These are phyloP conservation scores for Athene noctua DNA, from an alignment of 2,113 vertebrate species.

Conservation along the genomic window DNA sequence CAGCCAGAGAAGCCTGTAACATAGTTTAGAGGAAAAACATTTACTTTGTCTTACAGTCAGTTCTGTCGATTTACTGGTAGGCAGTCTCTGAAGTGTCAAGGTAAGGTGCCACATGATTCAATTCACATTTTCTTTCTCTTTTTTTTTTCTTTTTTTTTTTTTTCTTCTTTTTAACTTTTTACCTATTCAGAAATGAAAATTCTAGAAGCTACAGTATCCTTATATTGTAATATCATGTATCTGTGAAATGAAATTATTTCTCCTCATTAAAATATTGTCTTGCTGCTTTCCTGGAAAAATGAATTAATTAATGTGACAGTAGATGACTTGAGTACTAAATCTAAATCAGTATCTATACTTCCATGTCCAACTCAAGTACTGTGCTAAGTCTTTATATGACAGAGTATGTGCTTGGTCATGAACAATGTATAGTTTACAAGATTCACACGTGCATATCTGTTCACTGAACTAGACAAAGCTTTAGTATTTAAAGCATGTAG, in stretches of 20 bases:
- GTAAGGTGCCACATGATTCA: conserved; percentile 42
- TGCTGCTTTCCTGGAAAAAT: conserved; percentile 33
- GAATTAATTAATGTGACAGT: conserved; percentile 1
- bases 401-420: not conserved
- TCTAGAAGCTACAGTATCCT: not conserved
- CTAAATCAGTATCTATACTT: conserved; percentile 22
- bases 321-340: conserved; percentile 44
- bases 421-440: not conserved
- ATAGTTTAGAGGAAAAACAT: conserved; percentile 89
- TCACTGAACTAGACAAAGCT: not conserved
- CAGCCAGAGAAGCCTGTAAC: conserved; percentile 86
- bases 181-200: not conserved
- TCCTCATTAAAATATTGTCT: not conserved
- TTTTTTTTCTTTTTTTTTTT: not conserved
- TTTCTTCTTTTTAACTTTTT: not conserved
- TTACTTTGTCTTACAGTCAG: conserved; percentile 87
- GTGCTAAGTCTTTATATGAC: not conserved
- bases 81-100: conserved; percentile 87
- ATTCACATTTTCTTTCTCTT: not conserved
- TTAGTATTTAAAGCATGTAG: not conserved
- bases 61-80: conserved; percentile 84
- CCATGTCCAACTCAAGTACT: conserved; percentile 46
- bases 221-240: not conserved
- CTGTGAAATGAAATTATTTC: not conserved
- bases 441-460: not conserved